phyloP scores from a whole-genome alignment of 2,113 vertebrate species.

The Leiothrix lutea region DNA sequence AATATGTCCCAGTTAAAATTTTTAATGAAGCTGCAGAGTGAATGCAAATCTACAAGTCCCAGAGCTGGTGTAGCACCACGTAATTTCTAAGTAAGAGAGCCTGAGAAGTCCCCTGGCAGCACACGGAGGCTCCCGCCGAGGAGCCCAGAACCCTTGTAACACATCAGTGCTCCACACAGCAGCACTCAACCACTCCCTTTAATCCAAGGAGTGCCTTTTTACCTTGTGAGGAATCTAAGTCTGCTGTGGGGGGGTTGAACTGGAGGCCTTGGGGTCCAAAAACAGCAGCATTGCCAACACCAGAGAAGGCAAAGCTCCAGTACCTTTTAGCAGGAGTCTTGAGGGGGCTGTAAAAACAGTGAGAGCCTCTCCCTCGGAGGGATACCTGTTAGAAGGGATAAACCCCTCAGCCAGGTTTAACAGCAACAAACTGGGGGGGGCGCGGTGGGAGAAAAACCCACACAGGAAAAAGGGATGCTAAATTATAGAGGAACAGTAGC shows the following conservation, averaged over 20 bases:
- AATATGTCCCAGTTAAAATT: constrained; percentile 66
- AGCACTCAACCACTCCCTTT: background rate
- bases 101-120: constrained; percentile 21
- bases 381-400: background rate
- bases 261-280: background rate
- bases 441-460: background rate
- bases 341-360: background rate
- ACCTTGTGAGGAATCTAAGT: background rate
- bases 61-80: constrained; percentile 36
- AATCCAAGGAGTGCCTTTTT: background rate
- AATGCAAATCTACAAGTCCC: constrained; percentile 63
- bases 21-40: constrained; percentile 60
- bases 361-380: background rate
- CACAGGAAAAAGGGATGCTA: constrained; percentile 27
- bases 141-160: background rate
- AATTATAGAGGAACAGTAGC: constrained; percentile 52
- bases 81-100: constrained; percentile 7
- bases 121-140: background rate
- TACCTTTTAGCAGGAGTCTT: background rate
- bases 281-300: background rate
- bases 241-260: background rate
- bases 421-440: background rate
- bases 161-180: background rate
- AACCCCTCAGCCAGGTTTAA: background rate
- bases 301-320: background rate